Base-by-base conservation (phyloP, 2,113 vertebrate species). In the Zosterops lateralis region DNA sequence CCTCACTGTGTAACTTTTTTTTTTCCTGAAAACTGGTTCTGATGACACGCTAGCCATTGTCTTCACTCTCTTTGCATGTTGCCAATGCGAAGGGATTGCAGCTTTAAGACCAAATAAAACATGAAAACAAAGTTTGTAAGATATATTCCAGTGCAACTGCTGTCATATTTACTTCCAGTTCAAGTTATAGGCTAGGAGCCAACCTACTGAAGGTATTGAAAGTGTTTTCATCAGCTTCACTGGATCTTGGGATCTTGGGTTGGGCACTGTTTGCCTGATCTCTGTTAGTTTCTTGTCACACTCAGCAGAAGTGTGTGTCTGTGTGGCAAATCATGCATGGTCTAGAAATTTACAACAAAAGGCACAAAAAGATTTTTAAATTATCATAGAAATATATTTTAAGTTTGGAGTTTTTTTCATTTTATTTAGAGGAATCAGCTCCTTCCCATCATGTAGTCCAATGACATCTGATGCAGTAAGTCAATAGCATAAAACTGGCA, bases 91-190 rank as follows among this genome's bases (percentile, higher is more conserved):
- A 29, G 7, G 22, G 18, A 48, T 64, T 66, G 11, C 31, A 80
- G n/a, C 24, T 84, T 45, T 47, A n/a, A 28, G 47, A 47, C 68
- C 10, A 14, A 38, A 5, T 42, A 67, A 77, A 86, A 53, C 12
- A 64, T 12, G 2, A 57, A 72, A 67, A 22, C 7, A 51, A 75
- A 75, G n/a, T 57, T 76, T 2, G 0, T 57, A 34, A 77, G 9
- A 76, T 21, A 51, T 6, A 56, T 42, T 83, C 11, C 25, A 45
- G 14, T 0, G 0, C 40, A 76, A 34, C 42, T 54, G n/a, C 47
- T 71, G 25, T 20, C 1, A 0, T 64, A 34, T 58, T 95, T 70
- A 9, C n/a, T 72, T 74, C 32, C 34, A 71, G 32, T 54, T 84
- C 34, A 67, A 74, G 19, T 66, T 40, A 19, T 19, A 64, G 61